Percentiles rank a stretch among this genome's conserved stretches.
phyloP scores from a whole-genome alignment of 2,113 vertebrate species.

The Tragulus kanchil region DNA sequence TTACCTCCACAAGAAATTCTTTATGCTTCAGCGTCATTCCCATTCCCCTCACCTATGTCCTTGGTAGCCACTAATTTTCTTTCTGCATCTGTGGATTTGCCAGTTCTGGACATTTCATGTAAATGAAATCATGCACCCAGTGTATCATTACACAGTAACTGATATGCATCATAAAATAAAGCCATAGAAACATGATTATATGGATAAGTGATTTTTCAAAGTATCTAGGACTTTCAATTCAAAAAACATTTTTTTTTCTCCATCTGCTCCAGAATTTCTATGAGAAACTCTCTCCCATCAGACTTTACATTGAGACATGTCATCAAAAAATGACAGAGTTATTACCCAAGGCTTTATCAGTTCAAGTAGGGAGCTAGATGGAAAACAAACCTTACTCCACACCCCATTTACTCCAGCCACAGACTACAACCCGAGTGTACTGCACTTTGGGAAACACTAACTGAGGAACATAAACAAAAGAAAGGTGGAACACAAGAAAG shows the following conservation, averaged over 20 bases:
- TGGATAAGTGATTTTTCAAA: neutral
- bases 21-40: neutral
- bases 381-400: neutral
- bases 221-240: neutral
- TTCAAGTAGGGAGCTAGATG: neutral
- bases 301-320: slow-evolving; percentile 7
- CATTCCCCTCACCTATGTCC: neutral
- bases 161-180: slow-evolving; percentile 5
- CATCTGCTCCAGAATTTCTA: neutral
- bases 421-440: neutral
- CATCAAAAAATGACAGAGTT: neutral
- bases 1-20: neutral
- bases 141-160: neutral
- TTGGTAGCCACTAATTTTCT: neutral
- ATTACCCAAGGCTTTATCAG: neutral
- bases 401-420: neutral
- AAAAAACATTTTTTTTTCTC: neutral
- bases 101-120: neutral
- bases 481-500: neutral
- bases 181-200: neutral
- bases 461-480: neutral
- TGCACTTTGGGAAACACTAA: neutral
- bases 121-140: neutral
- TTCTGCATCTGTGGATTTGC: neutral
- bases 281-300: neutral